These are phyloP conservation scores for Sprattus sprattus DNA, from an alignment of 2,113 vertebrate genomes.

Conservation along the genomic window DNA sequence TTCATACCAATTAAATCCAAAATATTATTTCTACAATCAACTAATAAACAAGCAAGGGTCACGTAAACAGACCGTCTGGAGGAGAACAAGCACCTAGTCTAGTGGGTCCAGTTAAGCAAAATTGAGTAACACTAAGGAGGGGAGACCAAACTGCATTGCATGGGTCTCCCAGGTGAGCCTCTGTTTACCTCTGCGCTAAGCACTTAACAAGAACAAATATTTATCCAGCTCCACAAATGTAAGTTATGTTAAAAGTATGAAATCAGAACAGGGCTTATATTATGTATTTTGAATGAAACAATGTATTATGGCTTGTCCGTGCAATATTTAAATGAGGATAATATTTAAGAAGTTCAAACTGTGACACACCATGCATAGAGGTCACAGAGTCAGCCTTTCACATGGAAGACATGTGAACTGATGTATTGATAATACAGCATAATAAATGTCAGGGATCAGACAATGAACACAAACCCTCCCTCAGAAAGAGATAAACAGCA, in stretches of 20 bases:
- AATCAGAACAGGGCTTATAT: constrained; percentile 41
- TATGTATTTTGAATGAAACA: not conserved
- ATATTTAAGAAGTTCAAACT: not conserved
- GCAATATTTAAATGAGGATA: not conserved
- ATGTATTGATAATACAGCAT: not conserved
- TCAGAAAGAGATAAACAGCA: not conserved
- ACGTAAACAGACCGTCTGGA: not conserved
- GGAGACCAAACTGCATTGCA: not conserved
- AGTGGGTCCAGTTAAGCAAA: not conserved
- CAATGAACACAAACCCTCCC: not conserved
- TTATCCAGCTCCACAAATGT: constrained; percentile 67
- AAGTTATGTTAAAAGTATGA: constrained; percentile 53
- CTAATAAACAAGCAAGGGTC: not conserved
- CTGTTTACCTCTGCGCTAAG: constrained; percentile 60
- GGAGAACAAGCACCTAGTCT: not conserved
- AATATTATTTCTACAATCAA: not conserved
- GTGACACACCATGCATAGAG: not conserved
- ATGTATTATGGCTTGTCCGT: not conserved
- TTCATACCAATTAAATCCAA: not conserved
- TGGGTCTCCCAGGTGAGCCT: constrained; percentile 35
- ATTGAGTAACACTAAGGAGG: not conserved
- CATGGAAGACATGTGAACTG: not conserved
- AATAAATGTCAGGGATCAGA: not conserved
- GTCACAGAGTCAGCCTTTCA: not conserved
- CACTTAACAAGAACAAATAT: constrained; percentile 67